Evolutionary conservation across 2,113 vertebrate species (phyloP).

Genomic region (Trogon melanurus): DNA sequence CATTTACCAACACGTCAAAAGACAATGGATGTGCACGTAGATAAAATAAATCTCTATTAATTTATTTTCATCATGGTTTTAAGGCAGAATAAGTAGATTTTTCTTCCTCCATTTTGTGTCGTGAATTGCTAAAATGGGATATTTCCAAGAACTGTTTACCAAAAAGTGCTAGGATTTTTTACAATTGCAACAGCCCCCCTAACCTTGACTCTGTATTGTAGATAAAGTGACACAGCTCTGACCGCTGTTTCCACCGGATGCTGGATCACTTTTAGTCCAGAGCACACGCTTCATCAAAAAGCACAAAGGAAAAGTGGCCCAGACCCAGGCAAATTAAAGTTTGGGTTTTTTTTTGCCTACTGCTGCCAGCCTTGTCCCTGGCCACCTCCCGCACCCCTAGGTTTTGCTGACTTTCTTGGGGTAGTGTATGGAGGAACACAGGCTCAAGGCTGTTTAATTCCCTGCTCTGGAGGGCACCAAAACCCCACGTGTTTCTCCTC

Average conservation of each 20-base stretch:
- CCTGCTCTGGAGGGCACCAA: background rate
- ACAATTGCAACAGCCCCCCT: background rate
- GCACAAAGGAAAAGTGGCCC: background rate
- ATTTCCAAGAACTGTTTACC: background rate
- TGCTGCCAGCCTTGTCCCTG: background rate
- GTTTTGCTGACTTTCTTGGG: background rate
- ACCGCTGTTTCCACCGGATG: background rate
- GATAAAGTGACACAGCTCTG: background rate
- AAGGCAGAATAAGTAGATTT: constrained; percentile 71
- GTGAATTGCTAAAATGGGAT: background rate
- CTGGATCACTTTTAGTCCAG: background rate
- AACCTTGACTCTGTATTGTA: background rate
- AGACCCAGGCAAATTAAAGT: background rate
- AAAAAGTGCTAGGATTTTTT: background rate
- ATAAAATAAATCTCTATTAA: constrained; percentile 29
- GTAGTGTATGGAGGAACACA: background rate
- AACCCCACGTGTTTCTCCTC: background rate
- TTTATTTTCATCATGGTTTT: constrained; percentile 53
- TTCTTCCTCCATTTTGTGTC: background rate
- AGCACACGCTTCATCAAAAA: background rate
- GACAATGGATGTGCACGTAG: constrained; percentile 29
- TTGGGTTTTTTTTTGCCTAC: background rate
- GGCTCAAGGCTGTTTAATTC: background rate
- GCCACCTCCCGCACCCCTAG: background rate
- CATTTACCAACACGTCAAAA: constrained; percentile 49